Evolutionary conservation across 2,113 vertebrate species (phyloP), one percentile per base, ranked within the genome.

Genomic region (Sylvietta virens): DNA sequence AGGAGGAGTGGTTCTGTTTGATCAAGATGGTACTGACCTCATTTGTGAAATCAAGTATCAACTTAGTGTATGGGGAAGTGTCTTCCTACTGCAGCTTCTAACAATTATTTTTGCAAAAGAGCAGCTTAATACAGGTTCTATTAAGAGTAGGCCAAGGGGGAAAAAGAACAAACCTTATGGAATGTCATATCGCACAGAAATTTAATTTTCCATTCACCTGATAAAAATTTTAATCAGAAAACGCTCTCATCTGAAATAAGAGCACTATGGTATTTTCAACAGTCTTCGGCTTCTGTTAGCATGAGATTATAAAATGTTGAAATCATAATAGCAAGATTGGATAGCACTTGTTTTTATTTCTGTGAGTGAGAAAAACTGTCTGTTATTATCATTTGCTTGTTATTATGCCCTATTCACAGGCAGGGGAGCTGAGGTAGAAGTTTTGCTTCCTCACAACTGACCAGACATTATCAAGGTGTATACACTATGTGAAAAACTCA

Each of bases 11-110:
- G 50, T 88, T 96, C 60, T 74, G 86, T 95, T 93, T 90, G 92
- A 93, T 94, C 91, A 93, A 92, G 95, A 94, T 60, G 47, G 67
- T 74, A 54, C 91, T 94, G 96, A 95, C 92, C 91, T 96, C 91
- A 16, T 95, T 94, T 92, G 82, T 81, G 60, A 95, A 88, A 94
- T 61, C 72, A 88, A 78, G 57, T 51, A 89, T 72, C 66, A 69
- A 70, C 72, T 84, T 47, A 28, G 82, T 31, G 31, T 56, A 72
- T 26, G 44, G 53, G 48, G 48, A 92, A 74, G 48, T 58, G 56
- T 60, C 81, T 92, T 80, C 83, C 56, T 31, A 88, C 64, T 20
- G 24, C 15, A 78, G 40, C 37, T 72, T 71, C 73, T 44, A 48
- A 65, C 14, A 33, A 0, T 33, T 40, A 20, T 33, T 40, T 66